Base-by-base conservation (phyloP, 2,888 invertebrate species). In the Agelastica alni region DNA sequence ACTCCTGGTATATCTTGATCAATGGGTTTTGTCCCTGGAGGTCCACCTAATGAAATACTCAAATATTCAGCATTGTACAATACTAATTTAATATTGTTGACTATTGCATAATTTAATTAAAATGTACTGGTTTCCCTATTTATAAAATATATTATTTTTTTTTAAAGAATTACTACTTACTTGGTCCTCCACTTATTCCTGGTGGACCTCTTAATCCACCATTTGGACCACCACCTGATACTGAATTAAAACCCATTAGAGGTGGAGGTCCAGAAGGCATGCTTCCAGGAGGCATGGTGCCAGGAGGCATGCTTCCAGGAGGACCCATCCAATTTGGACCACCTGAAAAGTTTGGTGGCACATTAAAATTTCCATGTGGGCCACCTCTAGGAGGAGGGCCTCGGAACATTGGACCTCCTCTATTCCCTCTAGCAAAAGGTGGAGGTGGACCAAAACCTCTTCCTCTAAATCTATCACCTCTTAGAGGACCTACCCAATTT, bases 261-360 rank as follows among this genome's bases (percentile, higher is more conserved):
- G 80, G 80, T 0, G 83, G 83, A 17, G 77, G 77, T 44, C 77
- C 77, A 75, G 5, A 79, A 4, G 80, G n/a, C n/a, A n/a, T n/a
- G n/a, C n/a, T n/a, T n/a, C n/a, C n/a, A n/a, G n/a, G n/a, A n/a
- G n/a, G n/a, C n/a, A n/a, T n/a, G n/a, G n/a, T n/a, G n/a, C n/a
- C n/a, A n/a, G n/a, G n/a, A n/a, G n/a, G n/a, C n/a, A n/a, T n/a
- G n/a, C n/a, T n/a, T n/a, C n/a, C n/a, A n/a, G n/a, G 80, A 0
- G 83, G 81, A 1, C 82, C 83, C 9, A 85, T 87, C 88, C 88
- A 89, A 72, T 86, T 88, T 10, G 85, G 86, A 13, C 71, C 73
- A 58, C 71, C 75, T 53, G 37, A 39, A 41, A 76, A 76, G 59
- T 79, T 83, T 5, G 85, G 83, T 3, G 81, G 82, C 6, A 81